Conservation (phyloP, 2,113 vertebrate species). For the Crypturellus undulatus region DNA sequence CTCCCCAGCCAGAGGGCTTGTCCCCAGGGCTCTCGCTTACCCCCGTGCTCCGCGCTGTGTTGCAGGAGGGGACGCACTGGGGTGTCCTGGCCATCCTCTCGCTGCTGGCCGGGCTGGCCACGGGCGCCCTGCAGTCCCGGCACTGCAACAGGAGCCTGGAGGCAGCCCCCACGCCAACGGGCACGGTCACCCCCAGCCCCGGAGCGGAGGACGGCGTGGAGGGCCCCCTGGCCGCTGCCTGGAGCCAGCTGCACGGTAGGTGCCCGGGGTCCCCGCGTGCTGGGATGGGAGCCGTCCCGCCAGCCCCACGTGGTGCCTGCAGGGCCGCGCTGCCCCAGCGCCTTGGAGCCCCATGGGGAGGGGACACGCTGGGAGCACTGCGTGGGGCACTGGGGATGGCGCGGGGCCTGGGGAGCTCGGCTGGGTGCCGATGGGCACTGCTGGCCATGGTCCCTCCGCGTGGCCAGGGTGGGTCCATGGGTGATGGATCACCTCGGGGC, state of each 20-base stretch:
- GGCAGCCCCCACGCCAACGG: accelerated
- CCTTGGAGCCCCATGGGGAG: accelerated
- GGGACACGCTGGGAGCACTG: accelerated
- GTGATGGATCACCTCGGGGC: accelerated
- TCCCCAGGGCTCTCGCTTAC: accelerated
- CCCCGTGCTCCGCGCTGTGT: not conserved
- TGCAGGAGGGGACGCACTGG: conserved; percentile 65
- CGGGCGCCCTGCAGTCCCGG: not conserved
- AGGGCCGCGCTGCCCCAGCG: not conserved
- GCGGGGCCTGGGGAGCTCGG: not conserved
- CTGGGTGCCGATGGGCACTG: accelerated
- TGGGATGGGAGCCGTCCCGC: not conserved
- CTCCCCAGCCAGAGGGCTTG: not conserved
- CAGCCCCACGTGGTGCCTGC: accelerated
- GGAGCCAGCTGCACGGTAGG: conserved; percentile 26
- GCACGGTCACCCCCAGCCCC: not conserved
- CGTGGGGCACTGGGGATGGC: not conserved
- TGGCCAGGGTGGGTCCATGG: not conserved
- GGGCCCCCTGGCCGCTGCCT: not conserved
- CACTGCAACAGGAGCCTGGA: conserved; percentile 53
- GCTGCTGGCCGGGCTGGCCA: conserved; percentile 60
- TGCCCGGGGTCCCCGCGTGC: accelerated
- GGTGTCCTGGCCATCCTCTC: conserved; percentile 59
- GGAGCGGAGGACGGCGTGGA: conserved; percentile 12
- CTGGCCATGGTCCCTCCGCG: accelerated